Evolutionary conservation across 2,888 invertebrate genomes (phyloP), one percentile per base, ranked within the genome.

Genomic region (Philhelius pedissequus): DNA sequence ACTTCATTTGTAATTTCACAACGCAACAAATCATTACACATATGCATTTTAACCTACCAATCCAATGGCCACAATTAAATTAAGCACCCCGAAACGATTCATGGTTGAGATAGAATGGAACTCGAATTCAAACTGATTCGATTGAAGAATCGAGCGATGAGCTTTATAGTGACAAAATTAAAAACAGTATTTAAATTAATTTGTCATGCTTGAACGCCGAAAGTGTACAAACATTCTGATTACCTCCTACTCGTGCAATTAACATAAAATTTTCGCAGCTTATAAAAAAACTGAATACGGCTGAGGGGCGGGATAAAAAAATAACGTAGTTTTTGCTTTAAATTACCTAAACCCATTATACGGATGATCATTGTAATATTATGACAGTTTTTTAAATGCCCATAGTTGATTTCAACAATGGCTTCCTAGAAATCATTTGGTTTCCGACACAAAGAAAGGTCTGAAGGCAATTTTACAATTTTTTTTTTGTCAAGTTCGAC

Each of bases 21-120:
- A 66, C 22, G 38, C 9, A 15, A 45, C n/a, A n/a, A n/a, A n/a
- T n/a, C n/a, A 35, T 54, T 6, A 13, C 27, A 38, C 11, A 20
- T 0, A 6, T 1, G 15, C 15, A 27, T 18, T 11, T 18, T 1
- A 60, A 68, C 83, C 52, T 56, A 84, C 83, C 83, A 79, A 71
- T 43, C 58, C 75, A 38, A 71, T 79, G 25, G 79, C 83, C 32
- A 83, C 43, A 20, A 69, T 4, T 20, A 78, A n/a, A 74, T 83
- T 83, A 27, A 83, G 35, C 8, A 75, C 58, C 48, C 83, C 79
- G 43, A 58, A 83, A 38, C 83, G 83, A 50, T 74, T 78, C 79
- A 83, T 71, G 9, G 4, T 15, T 40, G 20, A 25, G 70, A 70
- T 68, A 68, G 62, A 50, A 50, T 52, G 43, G 50, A 58, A 7